These are phyloP conservation scores for Sphaeramia orbicularis DNA, from an alignment of 2,797 vertebrate species.

Conservation along the genomic window DNA sequence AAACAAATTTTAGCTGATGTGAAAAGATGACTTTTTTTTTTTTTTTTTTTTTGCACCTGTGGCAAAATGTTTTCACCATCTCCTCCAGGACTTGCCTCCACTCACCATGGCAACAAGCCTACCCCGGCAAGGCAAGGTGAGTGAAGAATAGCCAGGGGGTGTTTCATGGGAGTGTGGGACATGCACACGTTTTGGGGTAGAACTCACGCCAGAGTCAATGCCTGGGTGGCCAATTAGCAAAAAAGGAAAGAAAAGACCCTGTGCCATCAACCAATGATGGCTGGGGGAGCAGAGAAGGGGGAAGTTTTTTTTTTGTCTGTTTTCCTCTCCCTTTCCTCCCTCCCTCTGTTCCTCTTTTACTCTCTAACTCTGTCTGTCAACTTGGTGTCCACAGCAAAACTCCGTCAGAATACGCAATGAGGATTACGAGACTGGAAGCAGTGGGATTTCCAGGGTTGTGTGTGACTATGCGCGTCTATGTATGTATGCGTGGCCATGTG, in stretches of 20 bases:
- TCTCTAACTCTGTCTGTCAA: slow-evolving; percentile 83
- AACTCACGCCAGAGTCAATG: slow-evolving; percentile 78
- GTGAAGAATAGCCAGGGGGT: slow-evolving; percentile 61
- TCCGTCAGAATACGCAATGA: slow-evolving; percentile 83
- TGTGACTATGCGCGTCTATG: slow-evolving; percentile 60
- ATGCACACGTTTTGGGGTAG: slow-evolving; percentile 74
- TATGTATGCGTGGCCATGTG: slow-evolving; percentile 48
- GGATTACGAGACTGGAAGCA: slow-evolving; percentile 79
- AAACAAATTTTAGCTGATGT: slow-evolving; percentile 18
- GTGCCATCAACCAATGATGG: slow-evolving; percentile 80
- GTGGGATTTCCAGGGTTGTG: slow-evolving; percentile 70
- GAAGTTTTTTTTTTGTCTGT: slow-evolving; percentile 67
- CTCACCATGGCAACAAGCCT: slow-evolving; percentile 62
- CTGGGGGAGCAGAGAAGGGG: slow-evolving; percentile 59
- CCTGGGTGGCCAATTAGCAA: slow-evolving; percentile 89
- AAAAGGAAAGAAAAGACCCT: slow-evolving; percentile 79
- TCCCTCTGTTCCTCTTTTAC: slow-evolving; percentile 74
- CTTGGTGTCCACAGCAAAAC: slow-evolving; percentile 80
- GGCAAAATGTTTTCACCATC: slow-evolving; percentile 35
- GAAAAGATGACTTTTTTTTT: slow-evolving; percentile 18
- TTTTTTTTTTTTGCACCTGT: slow-evolving; percentile 27
- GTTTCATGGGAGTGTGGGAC: slow-evolving; percentile 62
- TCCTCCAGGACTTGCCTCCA: slow-evolving; percentile 42
- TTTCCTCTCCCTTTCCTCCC: slow-evolving; percentile 68
- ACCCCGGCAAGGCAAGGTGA: slow-evolving; percentile 59